A percentile compares a stretch with the other conserved stretches of the same genome.
Evolutionary conservation across 2,888 invertebrate species (phyloP).

Genomic region (Trachelus troglodyta): DNA sequence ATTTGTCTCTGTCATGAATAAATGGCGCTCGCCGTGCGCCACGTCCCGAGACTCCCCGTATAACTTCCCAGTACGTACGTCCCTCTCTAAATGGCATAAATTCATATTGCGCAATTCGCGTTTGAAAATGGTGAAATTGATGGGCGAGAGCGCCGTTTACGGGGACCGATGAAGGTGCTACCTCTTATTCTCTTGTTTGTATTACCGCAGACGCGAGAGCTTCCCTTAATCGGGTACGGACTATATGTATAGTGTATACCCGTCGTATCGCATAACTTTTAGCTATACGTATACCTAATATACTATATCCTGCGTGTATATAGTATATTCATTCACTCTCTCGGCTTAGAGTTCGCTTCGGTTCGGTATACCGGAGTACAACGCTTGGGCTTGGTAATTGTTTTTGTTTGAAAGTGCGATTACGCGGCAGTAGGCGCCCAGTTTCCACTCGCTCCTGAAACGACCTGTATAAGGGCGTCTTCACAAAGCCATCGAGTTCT

Average conservation of each 20-base stretch:
- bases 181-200: background rate
- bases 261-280: background rate
- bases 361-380: background rate
- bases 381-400: background rate
- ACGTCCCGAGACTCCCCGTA: slow-evolving; percentile 32
- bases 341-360: background rate
- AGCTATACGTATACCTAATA: background rate
- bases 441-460: background rate
- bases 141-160: background rate
- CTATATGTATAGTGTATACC: background rate
- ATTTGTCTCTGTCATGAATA: slow-evolving; percentile 54
- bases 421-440: background rate
- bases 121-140: background rate
- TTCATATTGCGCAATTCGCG: slow-evolving; percentile 7
- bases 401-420: background rate
- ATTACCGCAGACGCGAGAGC: background rate
- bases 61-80: slow-evolving; percentile 14
- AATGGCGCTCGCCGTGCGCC: slow-evolving; percentile 36
- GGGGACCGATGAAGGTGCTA: background rate
- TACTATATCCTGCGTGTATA: background rate
- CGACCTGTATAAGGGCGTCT: background rate
- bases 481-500: background rate
- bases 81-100: slow-evolving; percentile 9
- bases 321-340: background rate
- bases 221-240: background rate